Evolutionary conservation across 1,140 invertebrate genomes (phyloP), one percentile per base, ranked within the genome.

Genomic region (Condylostylus longicornis): DNA sequence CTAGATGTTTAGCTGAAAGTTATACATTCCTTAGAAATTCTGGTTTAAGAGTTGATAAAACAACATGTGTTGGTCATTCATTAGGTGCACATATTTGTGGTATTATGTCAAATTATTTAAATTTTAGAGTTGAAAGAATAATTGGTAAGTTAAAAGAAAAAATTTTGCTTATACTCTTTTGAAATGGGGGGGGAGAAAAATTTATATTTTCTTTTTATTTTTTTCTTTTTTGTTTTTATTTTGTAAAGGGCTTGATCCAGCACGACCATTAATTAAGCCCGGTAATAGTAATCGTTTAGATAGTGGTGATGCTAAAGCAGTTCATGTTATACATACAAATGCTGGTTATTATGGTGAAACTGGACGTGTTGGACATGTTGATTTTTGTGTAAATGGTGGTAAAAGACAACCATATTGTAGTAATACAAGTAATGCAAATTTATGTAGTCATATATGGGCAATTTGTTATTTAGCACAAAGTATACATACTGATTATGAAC

Each of bases 11-110:
- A 1, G 77, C 73, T n/a, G n/a, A n/a, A n/a, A n/a, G n/a, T n/a
- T n/a, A n/a, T n/a, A 0, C 66, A 68, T 42, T 66, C 82, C 35
- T 64, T 82, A 8, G 70, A 74, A 37, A 69, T 68, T 45, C 49
- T 82, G 28, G 63, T 76, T 18, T 57, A 60, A 3, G 58, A 61
- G 0, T 57, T 64, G 23, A 66, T 68, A 2, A 66, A 80, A 2
- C 35, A 61, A 1, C 51, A 80, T 17, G 47, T 65, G n/a, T 95
- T 44, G 90, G 89, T 31, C 93, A 91, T 57, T 91, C 86, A 52
- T 67, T 95, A 8, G 90, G 90, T 0, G 85, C 78, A 0, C 87
- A 95, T 44, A 70, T 79, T 3, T 81, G 85, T 0, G 88, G 87
- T 1, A 82, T 79, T 42, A 75, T 81, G 15, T 79, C 81, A 1